Evolutionary conservation across 2,797 vertebrate genomes (phyloP), one percentile per base, ranked within the genome.

Genomic region (Agapornis canus): DNA sequence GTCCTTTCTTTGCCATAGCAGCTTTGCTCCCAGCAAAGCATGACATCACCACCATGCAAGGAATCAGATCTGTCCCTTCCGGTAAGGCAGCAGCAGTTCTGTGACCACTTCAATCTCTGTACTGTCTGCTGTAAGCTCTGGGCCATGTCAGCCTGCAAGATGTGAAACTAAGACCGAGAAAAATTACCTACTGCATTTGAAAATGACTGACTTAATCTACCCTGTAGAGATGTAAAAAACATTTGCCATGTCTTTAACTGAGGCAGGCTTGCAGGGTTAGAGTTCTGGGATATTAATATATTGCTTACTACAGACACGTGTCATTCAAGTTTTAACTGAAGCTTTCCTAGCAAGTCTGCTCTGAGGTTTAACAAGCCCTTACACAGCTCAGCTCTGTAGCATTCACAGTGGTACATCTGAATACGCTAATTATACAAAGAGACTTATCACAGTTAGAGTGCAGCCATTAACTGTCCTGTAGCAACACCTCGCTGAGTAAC

Each of bases 51-150:
- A 29, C 25, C 0, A 0, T 3, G 40, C 5, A 2, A 31, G 14
- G 20, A 29, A 29, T 1, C 13, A 21, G 61, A 56, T 3, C 61
- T 17, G 32, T 6, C 21, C 13, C 45, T 4, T 52, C 25, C 60
- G 0, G 0, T 29, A 32, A 47, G 37, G 56, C 77, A 77, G 63
- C 35, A 22, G 5, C 4, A 2, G 21, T 19, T 54, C 69, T 29
- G 45, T 1, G 1, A 52, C 26, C 0, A 0, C 45, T 71, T 26
- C 0, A 0, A 37, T 13, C 27, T n/a, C 70, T 11, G 18, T 0
- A 0, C 37, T 56, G 40, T 25, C 48, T 32, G 26, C 29, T 45
- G 27, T 32, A 71, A 80, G 54, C 54, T 57, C 22, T 0, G 59
- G 19, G 27, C 56, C 3, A 2, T 7, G 22, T 16, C 68, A 73